A percentile compares a stretch with the other conserved stretches of the same genome.
Conservation (phyloP, 2,888 invertebrate species). For the Trimorus sp. region DNA sequence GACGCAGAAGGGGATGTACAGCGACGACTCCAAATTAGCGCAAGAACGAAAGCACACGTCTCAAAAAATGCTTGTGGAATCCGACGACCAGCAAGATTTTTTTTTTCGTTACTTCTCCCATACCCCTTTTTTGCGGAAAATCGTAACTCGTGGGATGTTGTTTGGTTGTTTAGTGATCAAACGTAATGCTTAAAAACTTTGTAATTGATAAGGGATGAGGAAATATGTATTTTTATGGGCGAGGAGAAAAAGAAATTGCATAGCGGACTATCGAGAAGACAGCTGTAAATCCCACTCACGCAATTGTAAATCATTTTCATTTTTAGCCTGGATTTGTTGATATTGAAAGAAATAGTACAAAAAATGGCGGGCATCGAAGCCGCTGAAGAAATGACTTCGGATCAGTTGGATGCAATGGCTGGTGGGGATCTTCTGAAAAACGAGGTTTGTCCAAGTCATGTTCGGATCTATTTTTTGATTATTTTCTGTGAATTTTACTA, state of each 20-base stretch:
- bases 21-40: too few relatives aligned
- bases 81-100: conserved; percentile 8
- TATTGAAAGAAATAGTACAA: conserved; percentile 98
- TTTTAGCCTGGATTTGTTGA: conserved; percentile 92
- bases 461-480: too few relatives aligned
- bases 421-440: conserved; percentile 97
- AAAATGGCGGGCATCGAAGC: conserved; percentile 99
- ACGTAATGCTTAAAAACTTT: not conserved
- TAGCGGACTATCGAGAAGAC: conserved; percentile 51
- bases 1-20: too few relatives aligned
- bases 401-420: conserved; percentile 97
- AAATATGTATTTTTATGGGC: conserved; percentile 31
- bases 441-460: conserved; percentile 88
- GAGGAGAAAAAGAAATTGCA: conserved; percentile 46
- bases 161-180: conserved; percentile 34
- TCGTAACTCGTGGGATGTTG: conserved; percentile 37
- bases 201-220: conserved; percentile 43
- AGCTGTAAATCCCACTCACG: conserved; percentile 54
- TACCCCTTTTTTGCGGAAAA: conserved; percentile 9
- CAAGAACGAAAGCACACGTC: not conserved
- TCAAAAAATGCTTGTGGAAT: conserved; percentile 22
- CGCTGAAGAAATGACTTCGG: conserved; percentile 96
- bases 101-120: conserved; percentile 29
- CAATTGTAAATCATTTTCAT: conserved; percentile 67
- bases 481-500: too few relatives aligned